These are phyloP conservation scores for Drosophila azteca DNA, from an alignment of 1,140 invertebrate genomes.

Conservation along the genomic window DNA sequence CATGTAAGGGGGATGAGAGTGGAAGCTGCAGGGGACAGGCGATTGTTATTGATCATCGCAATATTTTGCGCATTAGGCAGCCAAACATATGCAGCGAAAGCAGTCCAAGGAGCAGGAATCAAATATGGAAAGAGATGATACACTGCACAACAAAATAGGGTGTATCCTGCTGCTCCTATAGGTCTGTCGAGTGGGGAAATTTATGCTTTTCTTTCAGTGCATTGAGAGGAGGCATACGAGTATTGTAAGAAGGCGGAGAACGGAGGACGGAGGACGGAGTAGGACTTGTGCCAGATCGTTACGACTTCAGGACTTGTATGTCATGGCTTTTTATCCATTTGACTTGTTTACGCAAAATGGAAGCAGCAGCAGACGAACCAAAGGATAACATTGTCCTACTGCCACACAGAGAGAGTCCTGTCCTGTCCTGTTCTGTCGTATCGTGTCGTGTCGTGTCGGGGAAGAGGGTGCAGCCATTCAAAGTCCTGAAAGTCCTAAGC, in stretches of 20 bases:
- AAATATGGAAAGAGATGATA: neutral
- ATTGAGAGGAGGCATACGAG: too few relatives aligned
- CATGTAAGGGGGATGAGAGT: neutral
- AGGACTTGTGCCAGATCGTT: too few relatives aligned
- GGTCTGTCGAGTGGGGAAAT: too few relatives aligned
- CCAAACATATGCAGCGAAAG: conserved; percentile 80
- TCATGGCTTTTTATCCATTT: conserved; percentile 65
- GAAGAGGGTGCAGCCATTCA: conserved; percentile 58
- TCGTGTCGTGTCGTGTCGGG: too few relatives aligned
- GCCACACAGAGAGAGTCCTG: neutral
- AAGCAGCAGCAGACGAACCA: conserved; percentile 38
- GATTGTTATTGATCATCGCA: conserved; percentile 81
- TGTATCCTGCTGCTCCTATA: too few relatives aligned
- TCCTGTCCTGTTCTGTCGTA: too few relatives aligned
- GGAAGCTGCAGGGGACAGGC: conserved; percentile 35
- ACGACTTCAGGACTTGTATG: conserved; percentile 9
- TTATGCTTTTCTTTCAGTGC: too few relatives aligned
- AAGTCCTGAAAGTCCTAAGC: conserved; percentile 78
- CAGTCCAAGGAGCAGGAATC: neutral
- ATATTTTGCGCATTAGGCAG: conserved; percentile 80
- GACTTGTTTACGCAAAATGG: conserved; percentile 68
- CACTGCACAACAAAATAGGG: neutral
- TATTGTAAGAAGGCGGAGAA: too few relatives aligned
- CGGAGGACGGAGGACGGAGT: too few relatives aligned
- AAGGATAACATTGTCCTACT: conserved; percentile 72